Evolutionary conservation across 2,113 vertebrate species (phyloP).

Genomic region (Columbina picui): DNA sequence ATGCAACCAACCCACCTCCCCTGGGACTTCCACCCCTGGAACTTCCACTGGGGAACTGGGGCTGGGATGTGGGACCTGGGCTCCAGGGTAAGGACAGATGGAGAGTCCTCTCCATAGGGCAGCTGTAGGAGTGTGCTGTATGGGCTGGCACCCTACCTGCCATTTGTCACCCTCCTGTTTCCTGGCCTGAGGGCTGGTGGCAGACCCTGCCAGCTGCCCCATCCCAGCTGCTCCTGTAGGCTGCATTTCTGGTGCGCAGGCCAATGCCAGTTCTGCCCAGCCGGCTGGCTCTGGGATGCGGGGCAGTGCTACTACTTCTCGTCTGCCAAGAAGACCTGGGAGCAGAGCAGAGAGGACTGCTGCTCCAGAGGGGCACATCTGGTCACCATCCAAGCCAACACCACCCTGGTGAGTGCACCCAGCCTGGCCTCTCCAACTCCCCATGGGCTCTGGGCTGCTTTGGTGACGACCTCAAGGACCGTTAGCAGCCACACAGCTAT

Average conservation of each 20-base stretch:
- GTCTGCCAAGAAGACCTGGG: conserved; percentile 18
- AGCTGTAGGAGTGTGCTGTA: rapidly evolving
- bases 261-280: conserved; percentile 1
- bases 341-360: conserved; percentile 49
- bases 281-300: not conserved
- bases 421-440: not conserved
- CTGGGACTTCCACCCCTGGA: rapidly evolving
- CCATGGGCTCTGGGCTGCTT: rapidly evolving
- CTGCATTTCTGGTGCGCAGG: not conserved
- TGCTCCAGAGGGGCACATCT: conserved; percentile 17
- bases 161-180: not conserved
- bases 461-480: not conserved
- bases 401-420: conserved; percentile 17
- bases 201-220: not conserved
- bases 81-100: not conserved
- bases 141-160: not conserved
- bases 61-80: not conserved
- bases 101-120: rapidly evolving
- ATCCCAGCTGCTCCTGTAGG: not conserved
- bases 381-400: not conserved
- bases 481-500: not conserved
- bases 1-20: not conserved
- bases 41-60: not conserved
- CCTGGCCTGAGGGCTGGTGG: not conserved
- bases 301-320: conserved; percentile 55